Evolutionary conservation across 2,113 vertebrate species (phyloP).

Genomic region (Rutilus rutilus): DNA sequence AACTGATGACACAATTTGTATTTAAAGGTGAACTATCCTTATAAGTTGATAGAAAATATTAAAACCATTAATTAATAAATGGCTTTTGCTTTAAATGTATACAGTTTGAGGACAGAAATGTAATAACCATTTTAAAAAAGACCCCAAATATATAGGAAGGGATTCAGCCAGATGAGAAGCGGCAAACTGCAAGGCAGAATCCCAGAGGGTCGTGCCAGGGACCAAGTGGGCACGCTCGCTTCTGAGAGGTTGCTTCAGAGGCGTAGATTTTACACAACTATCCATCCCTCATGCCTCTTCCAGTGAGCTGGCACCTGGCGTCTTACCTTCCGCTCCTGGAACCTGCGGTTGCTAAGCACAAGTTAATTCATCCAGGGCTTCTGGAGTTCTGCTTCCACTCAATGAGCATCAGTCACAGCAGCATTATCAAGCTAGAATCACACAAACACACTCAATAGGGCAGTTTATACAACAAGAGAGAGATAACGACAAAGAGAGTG

Average conservation of each 20-base stretch:
- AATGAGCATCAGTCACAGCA: slow-evolving; percentile 22
- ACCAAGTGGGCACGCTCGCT: not conserved
- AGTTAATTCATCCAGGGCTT: slow-evolving; percentile 11
- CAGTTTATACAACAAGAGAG: slow-evolving; percentile 7
- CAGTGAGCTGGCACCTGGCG: not conserved
- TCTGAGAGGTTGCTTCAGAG: slow-evolving; percentile 4
- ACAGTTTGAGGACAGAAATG: not conserved
- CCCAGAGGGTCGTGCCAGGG: not conserved
- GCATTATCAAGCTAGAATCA: slow-evolving; percentile 17
- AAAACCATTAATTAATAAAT: not conserved
- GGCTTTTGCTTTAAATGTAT: not conserved
- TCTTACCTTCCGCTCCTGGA: slow-evolving; percentile 15
- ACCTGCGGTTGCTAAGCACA: slow-evolving; percentile 45
- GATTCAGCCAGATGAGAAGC: not conserved
- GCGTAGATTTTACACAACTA: not conserved
- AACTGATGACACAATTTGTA: not conserved
- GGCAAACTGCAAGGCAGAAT: not conserved
- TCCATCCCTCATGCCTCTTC: not conserved
- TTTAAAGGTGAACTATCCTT: not conserved
- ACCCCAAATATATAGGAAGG: not conserved
- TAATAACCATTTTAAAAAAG: not conserved
- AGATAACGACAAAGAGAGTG: slow-evolving; percentile 19
- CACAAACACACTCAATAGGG: slow-evolving; percentile 20
- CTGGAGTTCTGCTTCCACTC: slow-evolving; percentile 34
- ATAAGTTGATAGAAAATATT: not conserved